Conservation (phyloP, 92 coral and sea anemone species). For the Phenganax subtilis region DNA sequence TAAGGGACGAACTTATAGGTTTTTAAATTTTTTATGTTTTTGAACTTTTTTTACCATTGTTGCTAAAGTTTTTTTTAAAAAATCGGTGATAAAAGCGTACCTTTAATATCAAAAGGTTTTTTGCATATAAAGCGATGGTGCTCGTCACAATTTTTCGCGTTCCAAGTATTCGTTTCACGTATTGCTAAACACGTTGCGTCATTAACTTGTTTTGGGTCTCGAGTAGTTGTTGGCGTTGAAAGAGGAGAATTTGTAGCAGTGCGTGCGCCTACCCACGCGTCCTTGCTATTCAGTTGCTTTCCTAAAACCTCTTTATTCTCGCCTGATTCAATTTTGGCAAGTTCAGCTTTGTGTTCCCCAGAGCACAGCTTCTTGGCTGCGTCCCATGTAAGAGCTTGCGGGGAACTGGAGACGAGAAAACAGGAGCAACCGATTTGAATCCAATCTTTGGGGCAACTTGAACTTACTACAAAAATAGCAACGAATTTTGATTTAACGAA, state of each 20-base stretch:
- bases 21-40: neutral
- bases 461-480: neutral
- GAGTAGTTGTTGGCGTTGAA: too few species aligned
- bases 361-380: slow-evolving; percentile 4
- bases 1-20: too few species aligned
- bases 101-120: neutral
- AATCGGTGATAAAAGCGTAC: neutral
- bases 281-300: too few species aligned
- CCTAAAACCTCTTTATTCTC: neutral
- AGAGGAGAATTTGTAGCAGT: neutral
- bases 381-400: neutral
- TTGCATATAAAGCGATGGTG: neutral
- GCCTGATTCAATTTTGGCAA: neutral
- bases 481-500: neutral
- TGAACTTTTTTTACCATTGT: neutral
- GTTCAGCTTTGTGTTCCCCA: neutral
- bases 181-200: slow-evolving; percentile 7
- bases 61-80: neutral
- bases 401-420: neutral
- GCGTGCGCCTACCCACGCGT: slow-evolving; percentile 5
- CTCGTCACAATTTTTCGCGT: neutral
- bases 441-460: slow-evolving; percentile 15
- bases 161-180: neutral
- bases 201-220: neutral
- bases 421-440: slow-evolving; percentile 5